These are phyloP conservation scores for Heliconius hermathena DNA, from an alignment of 1,140 invertebrate genomes.

Conservation along the genomic window DNA sequence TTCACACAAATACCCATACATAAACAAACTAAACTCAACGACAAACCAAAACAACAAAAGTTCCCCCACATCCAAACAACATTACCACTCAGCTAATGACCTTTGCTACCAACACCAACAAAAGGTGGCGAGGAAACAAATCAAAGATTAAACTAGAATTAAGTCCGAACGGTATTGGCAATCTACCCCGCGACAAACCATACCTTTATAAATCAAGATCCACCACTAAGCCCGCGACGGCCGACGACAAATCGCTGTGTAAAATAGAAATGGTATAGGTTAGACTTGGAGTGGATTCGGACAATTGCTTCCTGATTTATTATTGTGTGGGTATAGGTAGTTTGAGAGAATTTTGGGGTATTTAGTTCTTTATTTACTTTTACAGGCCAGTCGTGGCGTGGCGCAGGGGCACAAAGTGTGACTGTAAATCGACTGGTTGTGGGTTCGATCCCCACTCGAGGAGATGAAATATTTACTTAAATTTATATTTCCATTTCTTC, in stretches of 20 bases:
- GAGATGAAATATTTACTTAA: no score
- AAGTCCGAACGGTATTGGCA: slow-evolving; percentile 27
- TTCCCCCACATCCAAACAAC: neutral
- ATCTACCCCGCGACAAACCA: slow-evolving; percentile 44
- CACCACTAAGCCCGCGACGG: slow-evolving; percentile 44
- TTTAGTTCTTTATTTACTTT: no score
- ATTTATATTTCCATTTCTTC: no score
- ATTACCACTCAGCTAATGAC: slow-evolving; percentile 27
- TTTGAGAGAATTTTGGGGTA: no score
- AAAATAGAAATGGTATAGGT: neutral
- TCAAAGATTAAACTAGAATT: slow-evolving; percentile 41
- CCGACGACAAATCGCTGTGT: slow-evolving; percentile 39
- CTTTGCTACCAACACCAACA: neutral
- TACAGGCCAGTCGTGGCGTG: no score
- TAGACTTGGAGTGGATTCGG: neutral
- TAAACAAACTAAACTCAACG: neutral
- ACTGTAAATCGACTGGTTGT: no score
- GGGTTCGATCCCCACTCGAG: no score
- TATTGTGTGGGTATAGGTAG: neutral
- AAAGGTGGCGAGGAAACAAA: slow-evolving; percentile 15
- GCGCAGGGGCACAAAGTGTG: no score
- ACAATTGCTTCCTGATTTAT: neutral
- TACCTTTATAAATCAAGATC: slow-evolving; percentile 49
- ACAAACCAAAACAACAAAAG: neutral
- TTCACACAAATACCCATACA: neutral